Evolutionary conservation across 2,888 invertebrate species (phyloP), one percentile per base, ranked within the genome.

Genomic region (Hartigia nigra): DNA sequence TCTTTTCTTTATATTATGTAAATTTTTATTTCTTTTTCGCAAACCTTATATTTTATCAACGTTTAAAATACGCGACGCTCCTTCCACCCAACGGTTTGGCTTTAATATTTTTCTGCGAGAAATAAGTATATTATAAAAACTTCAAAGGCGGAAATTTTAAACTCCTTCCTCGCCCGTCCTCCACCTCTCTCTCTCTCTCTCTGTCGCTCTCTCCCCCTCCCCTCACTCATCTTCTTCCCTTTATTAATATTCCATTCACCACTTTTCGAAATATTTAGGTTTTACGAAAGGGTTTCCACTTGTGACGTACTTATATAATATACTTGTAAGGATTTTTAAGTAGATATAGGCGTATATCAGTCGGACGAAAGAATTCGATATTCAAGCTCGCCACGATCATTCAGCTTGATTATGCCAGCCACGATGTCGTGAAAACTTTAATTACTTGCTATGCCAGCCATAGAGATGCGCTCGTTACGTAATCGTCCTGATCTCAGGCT

Each of bases 151-250:
- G 23, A 55, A 55, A 55, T 55, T 23, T 55, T 9, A 55, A 55
- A 23, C 14, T 55, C 23, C 23, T n/a, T n/a, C n/a, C n/a, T n/a
- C n/a, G n/a, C n/a, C n/a, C n/a, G n/a, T n/a, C n/a, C n/a, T n/a
- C n/a, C n/a, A n/a, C n/a, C n/a, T n/a, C n/a, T n/a, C n/a, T n/a
- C n/a, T n/a, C n/a, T n/a, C n/a, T n/a, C n/a, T n/a, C n/a, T n/a
- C n/a, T n/a, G n/a, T n/a, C n/a, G n/a, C n/a, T n/a, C n/a, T n/a
- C 55, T 23, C 86, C 86, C 87, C 86, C 85, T 88, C 88, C 88
- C 87, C 87, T 88, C 85, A n/a, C n/a, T n/a, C n/a, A n/a, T 84
- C 84, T 85, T 85, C 86, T 85, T 82, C 85, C 82, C 84, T 86
- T 85, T 87, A 86, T 87, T 88, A 88, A 88, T 87, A 87, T 88